Evolutionary conservation across 2,113 vertebrate species (phyloP).

Genomic region (Hypocryptadius cinnamomeus): DNA sequence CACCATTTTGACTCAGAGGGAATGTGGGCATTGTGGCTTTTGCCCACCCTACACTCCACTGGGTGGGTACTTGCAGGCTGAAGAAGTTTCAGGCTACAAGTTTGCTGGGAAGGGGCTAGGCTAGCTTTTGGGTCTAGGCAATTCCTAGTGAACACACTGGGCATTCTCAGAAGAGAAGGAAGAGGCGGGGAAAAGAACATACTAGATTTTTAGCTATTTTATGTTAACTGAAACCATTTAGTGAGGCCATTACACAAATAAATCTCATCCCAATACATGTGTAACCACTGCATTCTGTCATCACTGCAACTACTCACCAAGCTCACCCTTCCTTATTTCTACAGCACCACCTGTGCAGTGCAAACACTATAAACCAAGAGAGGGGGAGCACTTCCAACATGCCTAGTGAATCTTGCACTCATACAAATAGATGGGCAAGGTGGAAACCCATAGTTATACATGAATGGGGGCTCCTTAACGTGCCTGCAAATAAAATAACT

Average conservation of each 20-base stretch:
- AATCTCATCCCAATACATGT: neutral
- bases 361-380: neutral
- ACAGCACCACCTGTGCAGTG: neutral
- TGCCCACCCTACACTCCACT: neutral
- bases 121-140: neutral
- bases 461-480: neutral
- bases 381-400: neutral
- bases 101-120: neutral
- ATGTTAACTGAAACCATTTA: neutral
- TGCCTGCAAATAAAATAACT: constrained; percentile 29
- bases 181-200: fast-evolving
- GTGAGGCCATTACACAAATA: neutral
- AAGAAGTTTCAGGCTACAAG: neutral
- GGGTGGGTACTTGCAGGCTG: neutral
- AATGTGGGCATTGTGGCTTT: neutral
- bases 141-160: neutral
- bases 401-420: neutral
- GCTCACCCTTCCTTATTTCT: neutral
- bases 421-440: neutral
- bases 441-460: neutral
- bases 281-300: neutral
- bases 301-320: neutral
- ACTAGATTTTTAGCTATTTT: neutral
- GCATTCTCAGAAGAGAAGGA: neutral
- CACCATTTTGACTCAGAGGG: neutral